phyloP scores from a whole-genome alignment of 2,888 invertebrate species.

The Oasisia sp. region DNA sequence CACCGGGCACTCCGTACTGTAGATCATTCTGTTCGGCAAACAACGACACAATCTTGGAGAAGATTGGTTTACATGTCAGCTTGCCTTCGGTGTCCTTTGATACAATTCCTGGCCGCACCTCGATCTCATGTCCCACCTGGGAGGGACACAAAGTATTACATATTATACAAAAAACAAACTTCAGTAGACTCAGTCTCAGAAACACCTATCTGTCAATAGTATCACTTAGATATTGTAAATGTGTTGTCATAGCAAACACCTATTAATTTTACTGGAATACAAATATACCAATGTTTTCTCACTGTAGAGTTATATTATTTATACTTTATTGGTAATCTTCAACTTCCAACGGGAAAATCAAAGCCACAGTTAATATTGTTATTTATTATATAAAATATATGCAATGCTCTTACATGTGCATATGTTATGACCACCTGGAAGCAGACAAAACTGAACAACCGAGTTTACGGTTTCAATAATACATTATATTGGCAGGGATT shows the following conservation, averaged over 20 bases:
- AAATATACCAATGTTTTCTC: neutral
- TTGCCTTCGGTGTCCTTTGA: conserved; percentile 96
- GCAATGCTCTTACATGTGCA: neutral
- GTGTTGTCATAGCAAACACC: neutral
- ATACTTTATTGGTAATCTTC: neutral
- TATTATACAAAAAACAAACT: neutral
- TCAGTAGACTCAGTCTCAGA: neutral
- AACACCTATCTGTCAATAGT: neutral
- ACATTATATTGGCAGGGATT: neutral
- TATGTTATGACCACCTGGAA: neutral
- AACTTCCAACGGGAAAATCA: neutral
- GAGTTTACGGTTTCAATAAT: too few relatives aligned
- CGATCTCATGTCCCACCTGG: conserved; percentile 96
- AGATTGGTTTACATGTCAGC: conserved; percentile 94
- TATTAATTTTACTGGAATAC: neutral
- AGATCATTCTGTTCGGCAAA: conserved; percentile 97
- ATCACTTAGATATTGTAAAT: neutral
- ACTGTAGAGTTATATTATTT: neutral
- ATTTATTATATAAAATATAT: neutral
- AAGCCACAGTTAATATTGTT: neutral
- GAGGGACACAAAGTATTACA: too few relatives aligned
- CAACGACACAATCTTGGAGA: conserved; percentile 94
- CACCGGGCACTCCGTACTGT: conserved; percentile 98
- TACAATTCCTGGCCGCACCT: conserved; percentile 96
- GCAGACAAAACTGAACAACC: neutral